A percentile compares a stretch with the other conserved stretches of the same genome.
Evolutionary conservation across 2,113 vertebrate genomes (phyloP).

Genomic region (Sprattus sprattus): DNA sequence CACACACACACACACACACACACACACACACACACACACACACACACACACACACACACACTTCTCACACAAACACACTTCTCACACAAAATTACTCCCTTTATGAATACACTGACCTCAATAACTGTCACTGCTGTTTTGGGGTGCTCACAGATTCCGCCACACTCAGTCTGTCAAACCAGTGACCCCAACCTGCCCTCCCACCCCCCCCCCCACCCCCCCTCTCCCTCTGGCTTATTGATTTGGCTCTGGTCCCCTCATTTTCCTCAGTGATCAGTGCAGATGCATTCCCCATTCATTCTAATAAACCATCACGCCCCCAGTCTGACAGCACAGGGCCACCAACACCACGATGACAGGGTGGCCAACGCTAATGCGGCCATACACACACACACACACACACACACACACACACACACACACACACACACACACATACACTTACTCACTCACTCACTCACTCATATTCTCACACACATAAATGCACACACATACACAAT

Average conservation of each 20-base stretch:
- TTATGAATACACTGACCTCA: not conserved
- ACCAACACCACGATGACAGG: not conserved
- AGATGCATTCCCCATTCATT: not conserved
- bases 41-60: too few relatives aligned
- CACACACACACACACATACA: not conserved
- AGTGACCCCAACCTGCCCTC: not conserved
- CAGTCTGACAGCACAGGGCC: not conserved
- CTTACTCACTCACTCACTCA: not conserved
- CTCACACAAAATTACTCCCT: not conserved
- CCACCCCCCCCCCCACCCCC: not conserved
- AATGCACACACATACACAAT: not conserved
- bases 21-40: too few relatives aligned
- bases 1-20: too few relatives aligned
- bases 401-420: not conserved
- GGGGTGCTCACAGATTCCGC: not conserved
- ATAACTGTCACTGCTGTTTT: slow-evolving; percentile 3
- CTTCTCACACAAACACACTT: not conserved
- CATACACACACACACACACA: not conserved
- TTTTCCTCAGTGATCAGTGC: not conserved
- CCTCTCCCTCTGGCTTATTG: not conserved
- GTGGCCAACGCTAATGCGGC: not conserved
- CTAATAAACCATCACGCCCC: not conserved
- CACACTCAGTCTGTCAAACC: slow-evolving; percentile 8
- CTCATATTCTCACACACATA: not conserved
- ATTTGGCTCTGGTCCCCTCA: not conserved